Conservation (phyloP, 92 coral and sea anemone species). For the Pocillopora grandis region DNA sequence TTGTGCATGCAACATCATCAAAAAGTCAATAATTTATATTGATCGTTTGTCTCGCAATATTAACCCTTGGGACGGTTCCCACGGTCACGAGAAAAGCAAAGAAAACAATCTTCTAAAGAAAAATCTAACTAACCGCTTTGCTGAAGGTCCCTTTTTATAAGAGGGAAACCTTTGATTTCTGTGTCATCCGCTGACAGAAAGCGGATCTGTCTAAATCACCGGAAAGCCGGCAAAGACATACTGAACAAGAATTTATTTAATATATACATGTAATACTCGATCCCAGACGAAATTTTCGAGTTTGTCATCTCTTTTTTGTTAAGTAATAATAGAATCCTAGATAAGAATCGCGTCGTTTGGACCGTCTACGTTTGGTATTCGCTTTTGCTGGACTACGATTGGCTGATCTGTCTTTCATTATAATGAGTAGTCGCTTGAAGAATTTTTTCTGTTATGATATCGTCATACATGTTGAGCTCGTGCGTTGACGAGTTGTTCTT, state of each 20-base stretch:
- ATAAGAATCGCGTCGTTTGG: constrained; percentile 13
- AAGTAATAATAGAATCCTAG: not conserved
- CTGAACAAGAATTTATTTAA: not conserved
- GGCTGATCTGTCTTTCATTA: not conserved
- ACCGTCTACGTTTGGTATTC: constrained; percentile 1
- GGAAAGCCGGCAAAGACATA: not conserved
- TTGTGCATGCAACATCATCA: constrained; percentile 19
- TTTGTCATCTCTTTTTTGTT: not conserved
- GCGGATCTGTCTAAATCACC: constrained; percentile 1
- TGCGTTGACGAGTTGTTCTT: not conserved
- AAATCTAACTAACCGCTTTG: not conserved
- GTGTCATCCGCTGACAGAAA: not conserved
- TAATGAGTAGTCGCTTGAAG: constrained; percentile 4
- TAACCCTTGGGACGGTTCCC: constrained; percentile 9
- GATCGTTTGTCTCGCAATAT: constrained; percentile 17
- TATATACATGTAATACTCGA: not conserved
- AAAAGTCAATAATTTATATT: constrained; percentile 33
- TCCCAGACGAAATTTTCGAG: not conserved
- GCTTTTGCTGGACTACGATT: not conserved
- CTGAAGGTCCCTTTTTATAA: not conserved
- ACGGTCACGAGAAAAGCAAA: not conserved
- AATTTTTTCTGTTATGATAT: constrained; percentile 17
- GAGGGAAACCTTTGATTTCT: not conserved
- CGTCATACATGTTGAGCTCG: not conserved
- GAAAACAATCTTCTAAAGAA: not conserved